phyloP scores from a whole-genome alignment of 2,113 vertebrate genomes.

The Rhynchopsitta pachyrhyncha region DNA sequence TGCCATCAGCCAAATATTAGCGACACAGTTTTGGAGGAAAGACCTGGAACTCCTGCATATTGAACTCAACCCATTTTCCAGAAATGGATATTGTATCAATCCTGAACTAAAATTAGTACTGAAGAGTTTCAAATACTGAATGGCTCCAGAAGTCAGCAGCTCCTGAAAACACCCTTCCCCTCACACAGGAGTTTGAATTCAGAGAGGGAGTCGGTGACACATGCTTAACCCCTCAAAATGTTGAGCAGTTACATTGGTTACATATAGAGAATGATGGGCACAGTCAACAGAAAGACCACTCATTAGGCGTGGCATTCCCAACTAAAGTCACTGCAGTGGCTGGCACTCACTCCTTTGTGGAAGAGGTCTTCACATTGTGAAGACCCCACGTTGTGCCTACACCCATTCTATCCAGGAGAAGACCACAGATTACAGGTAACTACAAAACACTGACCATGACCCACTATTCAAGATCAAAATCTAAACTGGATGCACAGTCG shows the following conservation, averaged over 20 bases:
- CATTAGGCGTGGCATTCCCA: background rate
- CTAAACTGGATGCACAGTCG: background rate
- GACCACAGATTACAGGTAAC: background rate
- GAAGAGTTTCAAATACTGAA: background rate
- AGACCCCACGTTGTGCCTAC: background rate
- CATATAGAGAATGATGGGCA: background rate
- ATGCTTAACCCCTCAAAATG: background rate
- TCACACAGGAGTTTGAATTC: background rate
- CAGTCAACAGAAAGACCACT: background rate
- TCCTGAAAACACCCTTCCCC: background rate
- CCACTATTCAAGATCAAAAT: background rate
- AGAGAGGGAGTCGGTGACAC: rapidly evolving
- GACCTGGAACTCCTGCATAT: rapidly evolving
- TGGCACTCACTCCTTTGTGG: background rate
- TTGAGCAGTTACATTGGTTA: background rate
- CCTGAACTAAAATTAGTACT: background rate
- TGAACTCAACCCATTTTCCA: background rate
- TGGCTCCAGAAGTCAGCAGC: background rate
- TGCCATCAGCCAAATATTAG: background rate
- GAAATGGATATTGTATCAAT: background rate
- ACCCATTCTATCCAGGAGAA: background rate
- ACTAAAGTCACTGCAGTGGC: background rate
- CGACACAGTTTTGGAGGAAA: background rate
- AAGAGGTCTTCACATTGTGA: background rate
- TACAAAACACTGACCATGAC: background rate